Evolutionary conservation across 2,888 invertebrate species (phyloP).

Genomic region (Ormyrus labotus): DNA sequence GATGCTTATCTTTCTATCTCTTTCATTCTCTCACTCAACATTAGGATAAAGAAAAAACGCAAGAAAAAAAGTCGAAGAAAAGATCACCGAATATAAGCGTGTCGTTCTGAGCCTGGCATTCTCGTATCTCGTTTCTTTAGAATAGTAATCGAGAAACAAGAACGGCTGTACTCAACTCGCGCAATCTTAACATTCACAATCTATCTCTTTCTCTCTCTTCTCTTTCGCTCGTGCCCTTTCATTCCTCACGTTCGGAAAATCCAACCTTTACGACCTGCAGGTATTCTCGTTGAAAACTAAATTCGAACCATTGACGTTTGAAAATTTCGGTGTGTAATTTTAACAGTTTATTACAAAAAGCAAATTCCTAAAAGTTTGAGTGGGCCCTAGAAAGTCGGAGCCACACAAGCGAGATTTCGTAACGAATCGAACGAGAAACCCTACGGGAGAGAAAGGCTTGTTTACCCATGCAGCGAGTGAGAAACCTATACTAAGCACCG

Average conservation of each 20-base stretch:
- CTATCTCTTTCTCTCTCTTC: conserved; percentile 51
- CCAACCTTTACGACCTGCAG: conserved; percentile 19
- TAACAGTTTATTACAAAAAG: background rate
- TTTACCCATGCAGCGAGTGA: background rate
- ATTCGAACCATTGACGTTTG: background rate
- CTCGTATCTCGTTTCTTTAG: background rate
- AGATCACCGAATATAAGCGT: conserved; percentile 16
- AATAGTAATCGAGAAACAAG: background rate
- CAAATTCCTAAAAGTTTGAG: conserved; percentile 4
- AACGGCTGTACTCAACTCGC: conserved; percentile 1
- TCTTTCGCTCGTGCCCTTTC: background rate
- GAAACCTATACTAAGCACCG: conserved; percentile 34
- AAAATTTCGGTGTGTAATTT: no score
- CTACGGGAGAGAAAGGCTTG: conserved; percentile 10
- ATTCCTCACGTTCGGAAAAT: conserved; percentile 22
- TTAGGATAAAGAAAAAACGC: conserved; percentile 12
- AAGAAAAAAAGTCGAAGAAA: conserved; percentile 25
- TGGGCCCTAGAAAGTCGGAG: background rate
- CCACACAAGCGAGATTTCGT: background rate
- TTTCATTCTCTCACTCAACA: background rate
- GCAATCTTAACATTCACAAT: conserved; percentile 18
- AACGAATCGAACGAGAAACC: conserved; percentile 11
- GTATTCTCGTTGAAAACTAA: conserved; percentile 37
- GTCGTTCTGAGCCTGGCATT: background rate
- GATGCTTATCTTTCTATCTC: conserved; percentile 3